Base-by-base conservation (phyloP, 2,888 invertebrate genomes). In the Metacarcinus magister region DNA sequence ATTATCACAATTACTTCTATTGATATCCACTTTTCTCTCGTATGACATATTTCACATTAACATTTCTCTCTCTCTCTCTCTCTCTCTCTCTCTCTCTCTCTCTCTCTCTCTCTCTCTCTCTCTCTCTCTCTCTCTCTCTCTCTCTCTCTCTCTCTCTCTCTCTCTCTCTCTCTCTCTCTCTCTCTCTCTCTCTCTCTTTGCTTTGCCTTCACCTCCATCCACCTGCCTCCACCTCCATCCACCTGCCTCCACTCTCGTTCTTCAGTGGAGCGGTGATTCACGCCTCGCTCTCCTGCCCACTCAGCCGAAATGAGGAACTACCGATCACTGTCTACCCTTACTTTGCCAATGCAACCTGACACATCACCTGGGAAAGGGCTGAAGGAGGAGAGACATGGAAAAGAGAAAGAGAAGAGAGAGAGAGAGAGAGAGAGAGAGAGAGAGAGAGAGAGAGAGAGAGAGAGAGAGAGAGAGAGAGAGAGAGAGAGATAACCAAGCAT, bases 101-200 rank as follows among this genome's bases (percentile, higher is more conserved):
- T 28, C 46, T 89, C 90, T 13, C 90, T 92, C 23, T 92, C 92
- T 92, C 92, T 92, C 92, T 92, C 19, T 46, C 92, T 48, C 48
- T n/a, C 28, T 43, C 16, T 48, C 19, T 48, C 46, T 46, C 23
- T 23, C 92, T 48, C 28, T 92, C 92, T 46, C 23, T n/a, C 19
- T 46, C 48, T 92, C 46, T 28, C 16, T 46, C 48, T 7, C 48
- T 16, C 46, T n/a, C n/a, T 46, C 46, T 92, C 19, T 92, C 48
- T 67, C 67, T 67, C 67, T 67, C 67, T 10, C 0, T 32, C 32
- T 32, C n/a, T 5, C 60, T 28, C 54, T 28, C 16, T 54, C 32
- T 32, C 60, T 93, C 28, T 93, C 54, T 93, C 93, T 54, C 16
- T n/a, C 19, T 54, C 8, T 43, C 2, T 91, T 82, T 32, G 0